Evolutionary conservation across 2,888 invertebrate genomes (phyloP).

Genomic region (Hedychridium roseum): DNA sequence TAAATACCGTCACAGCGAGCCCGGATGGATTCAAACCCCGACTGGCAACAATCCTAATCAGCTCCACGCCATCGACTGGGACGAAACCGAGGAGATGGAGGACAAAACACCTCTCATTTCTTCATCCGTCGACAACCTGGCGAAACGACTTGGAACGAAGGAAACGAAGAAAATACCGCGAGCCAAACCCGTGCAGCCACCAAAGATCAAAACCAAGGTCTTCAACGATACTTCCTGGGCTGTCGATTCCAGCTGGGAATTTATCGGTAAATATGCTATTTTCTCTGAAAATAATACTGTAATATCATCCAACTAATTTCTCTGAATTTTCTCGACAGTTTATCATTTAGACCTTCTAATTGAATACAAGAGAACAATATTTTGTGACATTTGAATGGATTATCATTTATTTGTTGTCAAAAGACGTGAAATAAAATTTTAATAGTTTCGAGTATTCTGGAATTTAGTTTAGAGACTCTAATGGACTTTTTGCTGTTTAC

Average conservation of each 20-base stretch:
- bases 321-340: not conserved
- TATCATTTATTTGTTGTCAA: not conserved
- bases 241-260: conserved; percentile 91
- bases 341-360: not conserved
- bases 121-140: conserved; percentile 75
- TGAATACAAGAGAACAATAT: not conserved
- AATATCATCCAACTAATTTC: not conserved
- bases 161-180: conserved; percentile 67
- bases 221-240: conserved; percentile 74
- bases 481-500: too few species aligned
- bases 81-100: conserved; percentile 56
- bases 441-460: not conserved
- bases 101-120: conserved; percentile 66
- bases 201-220: conserved; percentile 66
- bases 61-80: conserved; percentile 59
- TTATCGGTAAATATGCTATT: conserved; percentile 72
- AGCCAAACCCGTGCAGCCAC: conserved; percentile 78
- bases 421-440: not conserved
- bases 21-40: conserved; percentile 56
- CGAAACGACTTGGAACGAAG: conserved; percentile 54
- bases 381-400: not conserved
- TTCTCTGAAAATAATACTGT: not conserved
- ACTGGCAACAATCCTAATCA: conserved; percentile 42
- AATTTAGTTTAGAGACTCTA: not conserved
- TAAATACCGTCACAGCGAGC: conserved; percentile 59